Base-by-base conservation (phyloP, 1,140 invertebrate species). In the Bicyclus anynana region DNA sequence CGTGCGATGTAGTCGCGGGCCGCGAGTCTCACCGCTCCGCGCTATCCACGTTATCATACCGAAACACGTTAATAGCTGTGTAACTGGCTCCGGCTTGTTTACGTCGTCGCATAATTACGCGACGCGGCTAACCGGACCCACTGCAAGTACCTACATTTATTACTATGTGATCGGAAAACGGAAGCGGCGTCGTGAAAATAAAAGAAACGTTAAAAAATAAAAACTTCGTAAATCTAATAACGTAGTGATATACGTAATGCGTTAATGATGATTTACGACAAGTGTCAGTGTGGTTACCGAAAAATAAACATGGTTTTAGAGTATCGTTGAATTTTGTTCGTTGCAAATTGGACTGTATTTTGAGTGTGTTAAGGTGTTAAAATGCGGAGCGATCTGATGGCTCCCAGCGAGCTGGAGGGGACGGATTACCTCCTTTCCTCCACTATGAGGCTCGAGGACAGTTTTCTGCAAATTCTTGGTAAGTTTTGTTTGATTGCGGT, bases 401-500 rank as follows among this genome's bases (percentile, higher is more conserved):
- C 79, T 53, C 86, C 89, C 5, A 88, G 88, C 57, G 91, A 92
- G 77, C 72, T 92, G 67, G 91, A 92, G 72, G 90, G 90, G 53
- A 89, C 90, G 0, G 91, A 91, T 68, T 92, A 91, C 74, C 81
- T 92, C 44, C 85, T 91, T n/a, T 91, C 90, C 46, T 91, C 90
- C 42, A 91, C 90, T 2, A 91, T 91, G 69, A 79, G 90, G 60
- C 61, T 91, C 27, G 90, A 92, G 52, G 91, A 92, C 55, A 89
- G 86, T 63, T 91, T 91, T 80, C 87, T 92, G 55, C 90, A 91
- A 72, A 89, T 91, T 62, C 79, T 91, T 3, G 90, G 91, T 91
- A 64, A 90, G 90, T 40, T 40, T n/a, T 7, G 0, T 40, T 17
- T 13, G 37, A 40, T 40, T 40, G 14, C 16, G 10, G 37, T 40